Evolutionary conservation across 2,113 vertebrate species (phyloP).

Genomic region (Callopanchax toddi): DNA sequence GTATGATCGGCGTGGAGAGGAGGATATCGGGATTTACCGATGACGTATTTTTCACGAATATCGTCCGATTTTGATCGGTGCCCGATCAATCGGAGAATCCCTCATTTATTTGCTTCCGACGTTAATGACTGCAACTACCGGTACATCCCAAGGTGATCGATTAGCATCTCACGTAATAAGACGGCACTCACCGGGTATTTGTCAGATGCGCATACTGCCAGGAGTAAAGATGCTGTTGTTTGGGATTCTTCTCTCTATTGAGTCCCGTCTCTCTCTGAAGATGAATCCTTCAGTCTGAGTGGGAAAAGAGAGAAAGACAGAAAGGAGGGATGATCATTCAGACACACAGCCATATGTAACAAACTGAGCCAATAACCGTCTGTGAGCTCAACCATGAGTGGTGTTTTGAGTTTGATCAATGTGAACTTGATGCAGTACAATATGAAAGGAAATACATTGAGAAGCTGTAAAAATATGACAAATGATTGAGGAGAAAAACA

Average conservation of each 20-base stretch:
- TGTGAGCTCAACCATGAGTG: too few relatives aligned
- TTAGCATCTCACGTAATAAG: neutral
- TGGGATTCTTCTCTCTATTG: slow-evolving; percentile 19
- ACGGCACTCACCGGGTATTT: slow-evolving; percentile 60
- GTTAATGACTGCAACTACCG: too few relatives aligned
- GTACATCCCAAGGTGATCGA: too few relatives aligned
- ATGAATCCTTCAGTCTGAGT: slow-evolving; percentile 39
- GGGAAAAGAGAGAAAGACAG: slow-evolving; percentile 9
- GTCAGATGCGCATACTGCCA: slow-evolving; percentile 68
- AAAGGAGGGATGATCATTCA: slow-evolving; percentile 25
- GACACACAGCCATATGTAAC: slow-evolving; percentile 12
- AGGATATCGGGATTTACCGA: too few relatives aligned
- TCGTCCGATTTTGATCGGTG: too few relatives aligned
- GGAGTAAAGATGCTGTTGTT: slow-evolving; percentile 27
- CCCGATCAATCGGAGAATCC: too few relatives aligned
- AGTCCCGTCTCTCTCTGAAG: slow-evolving; percentile 22
- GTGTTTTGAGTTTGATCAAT: neutral
- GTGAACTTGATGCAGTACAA: neutral
- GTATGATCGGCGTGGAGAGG: too few relatives aligned
- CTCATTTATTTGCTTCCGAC: too few relatives aligned
- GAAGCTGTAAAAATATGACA: neutral
- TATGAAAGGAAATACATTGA: too few relatives aligned
- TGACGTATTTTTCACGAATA: too few relatives aligned
- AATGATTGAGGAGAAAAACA: neutral
- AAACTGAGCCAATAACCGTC: neutral